Evolutionary conservation across 1,140 invertebrate species (phyloP), one percentile per base, ranked within the genome.

Genomic region (Ectropis grisescens): DNA sequence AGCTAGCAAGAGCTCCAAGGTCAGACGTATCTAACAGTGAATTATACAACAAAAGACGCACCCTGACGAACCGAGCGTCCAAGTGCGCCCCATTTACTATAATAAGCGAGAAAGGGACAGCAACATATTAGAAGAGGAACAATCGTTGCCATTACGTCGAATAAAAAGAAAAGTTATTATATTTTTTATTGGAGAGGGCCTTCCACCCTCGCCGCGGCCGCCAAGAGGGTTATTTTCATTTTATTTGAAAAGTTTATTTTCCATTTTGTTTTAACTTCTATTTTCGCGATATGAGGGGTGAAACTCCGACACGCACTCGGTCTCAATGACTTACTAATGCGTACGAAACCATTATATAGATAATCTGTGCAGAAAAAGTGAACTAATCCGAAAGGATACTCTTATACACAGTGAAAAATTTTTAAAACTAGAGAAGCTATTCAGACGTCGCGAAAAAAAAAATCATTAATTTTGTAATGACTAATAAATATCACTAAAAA

Each of bases 121-220:
- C 58, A 64, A 58, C 58, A 52, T 41, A 68, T 67, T 70, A 72
- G 54, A 66, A 66, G n/a, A 47, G 50, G 57, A 66, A 70, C 69
- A 58, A 57, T 57, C 67, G 69, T 65, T 62, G 64, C 64, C 69
- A 74, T 79, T 76, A 76, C 65, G 70, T 59, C 64, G 65, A 75
- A 79, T 75, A 75, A 79, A 79, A 75, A 76, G 69, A 79, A 74
- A 79, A 79, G 74, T 79, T 79, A 79, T 79, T 79, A 76, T 79
- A 79, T 79, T 79, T 79, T 79, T 79, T 74, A 79, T 75, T 70
- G 69, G 60, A 66, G 65, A 64, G 70, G 62, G 70, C 62, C 57
- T n/a, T 61, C 69, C 69, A 66, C 67, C 74, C 69, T 70, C 61
- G 16, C 22, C 13, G 13, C 33, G 14, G 54, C 67, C 58, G 59